A percentile compares a stretch with the other conserved stretches of the same genome.
Evolutionary conservation across 2,888 invertebrate species (phyloP).

Genomic region (Nemurella pictetii): DNA sequence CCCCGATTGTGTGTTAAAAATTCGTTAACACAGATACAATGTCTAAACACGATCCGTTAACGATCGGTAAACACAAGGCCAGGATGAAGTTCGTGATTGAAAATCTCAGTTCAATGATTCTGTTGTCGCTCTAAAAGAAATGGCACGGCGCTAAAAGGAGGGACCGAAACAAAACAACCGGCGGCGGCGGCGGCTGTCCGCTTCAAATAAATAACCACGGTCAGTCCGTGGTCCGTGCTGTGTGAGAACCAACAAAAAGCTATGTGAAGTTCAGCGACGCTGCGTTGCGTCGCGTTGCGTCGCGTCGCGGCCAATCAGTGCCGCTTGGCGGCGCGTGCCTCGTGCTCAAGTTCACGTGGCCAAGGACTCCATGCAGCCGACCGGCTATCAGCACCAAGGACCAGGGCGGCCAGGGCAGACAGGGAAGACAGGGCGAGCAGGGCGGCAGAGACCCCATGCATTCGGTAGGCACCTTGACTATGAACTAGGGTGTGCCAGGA

Average conservation of each 20-base stretch:
- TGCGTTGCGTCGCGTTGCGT: background rate
- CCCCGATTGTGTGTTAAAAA: too few species aligned
- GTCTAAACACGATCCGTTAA: too few species aligned
- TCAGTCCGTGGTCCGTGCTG: background rate
- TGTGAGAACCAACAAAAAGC: background rate
- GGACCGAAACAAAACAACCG: too few species aligned
- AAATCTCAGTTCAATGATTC: too few species aligned
- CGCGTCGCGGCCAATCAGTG: background rate
- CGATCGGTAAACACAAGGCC: too few species aligned
- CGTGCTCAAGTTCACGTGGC: background rate
- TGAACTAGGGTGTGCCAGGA: too few species aligned
- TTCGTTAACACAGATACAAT: too few species aligned
- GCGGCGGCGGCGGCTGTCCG: background rate
- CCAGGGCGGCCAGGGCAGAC: background rate
- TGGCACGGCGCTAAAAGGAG: too few species aligned
- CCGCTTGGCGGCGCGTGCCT: background rate
- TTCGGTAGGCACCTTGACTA: too few species aligned
- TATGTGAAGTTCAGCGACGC: background rate
- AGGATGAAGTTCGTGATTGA: too few species aligned
- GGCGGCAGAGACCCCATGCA: too few species aligned
- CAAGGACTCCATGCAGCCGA: background rate
- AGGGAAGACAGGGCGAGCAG: background rate
- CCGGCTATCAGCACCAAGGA: background rate
- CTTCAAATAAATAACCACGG: background rate
- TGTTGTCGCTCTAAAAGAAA: too few species aligned